phyloP scores from a whole-genome alignment of 2,113 vertebrate species.

The Rhinichthys klamathensis region DNA sequence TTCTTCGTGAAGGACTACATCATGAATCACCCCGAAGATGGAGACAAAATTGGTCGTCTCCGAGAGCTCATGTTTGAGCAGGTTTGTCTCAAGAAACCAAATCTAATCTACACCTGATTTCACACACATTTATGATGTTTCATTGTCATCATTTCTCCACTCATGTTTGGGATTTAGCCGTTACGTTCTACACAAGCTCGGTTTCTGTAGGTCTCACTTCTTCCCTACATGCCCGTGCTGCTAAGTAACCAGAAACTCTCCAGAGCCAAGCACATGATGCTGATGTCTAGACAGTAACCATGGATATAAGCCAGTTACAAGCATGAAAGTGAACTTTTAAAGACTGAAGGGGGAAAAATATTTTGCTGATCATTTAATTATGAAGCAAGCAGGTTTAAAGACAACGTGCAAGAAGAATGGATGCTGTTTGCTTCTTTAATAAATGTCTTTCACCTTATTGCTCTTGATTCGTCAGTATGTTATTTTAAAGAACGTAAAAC shows the following conservation, averaged over 20 bases:
- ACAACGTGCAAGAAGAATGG: not conserved
- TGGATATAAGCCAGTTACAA: slow-evolving; percentile 24
- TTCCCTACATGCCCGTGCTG: not conserved
- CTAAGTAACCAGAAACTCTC: slow-evolving; percentile 31
- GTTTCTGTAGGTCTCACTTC: slow-evolving; percentile 13
- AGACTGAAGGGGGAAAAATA: not conserved
- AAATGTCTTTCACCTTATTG: not conserved
- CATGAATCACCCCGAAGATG: slow-evolving; percentile 96
- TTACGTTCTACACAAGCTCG: not conserved
- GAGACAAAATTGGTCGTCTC: slow-evolving; percentile 92
- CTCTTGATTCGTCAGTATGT: not conserved
- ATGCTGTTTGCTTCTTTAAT: not conserved
- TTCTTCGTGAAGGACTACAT: slow-evolving; percentile 97
- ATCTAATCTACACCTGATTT: not conserved
- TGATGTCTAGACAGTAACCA: slow-evolving; percentile 24
- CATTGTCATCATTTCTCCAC: not conserved
- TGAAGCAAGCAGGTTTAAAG: not conserved
- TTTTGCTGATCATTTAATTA: slow-evolving; percentile 27
- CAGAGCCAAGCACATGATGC: slow-evolving; percentile 1
- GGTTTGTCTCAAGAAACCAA: slow-evolving; percentile 72
- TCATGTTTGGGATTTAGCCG: not conserved
- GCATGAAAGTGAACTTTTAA: slow-evolving; percentile 29
- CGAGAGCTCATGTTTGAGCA: slow-evolving; percentile 98
- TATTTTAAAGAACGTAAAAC: too few species aligned
- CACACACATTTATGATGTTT: not conserved